A percentile compares a stretch with the other conserved stretches of the same genome.
Evolutionary conservation across 2,888 invertebrate genomes (phyloP).

Genomic region (Drosophila tanythrix): DNA sequence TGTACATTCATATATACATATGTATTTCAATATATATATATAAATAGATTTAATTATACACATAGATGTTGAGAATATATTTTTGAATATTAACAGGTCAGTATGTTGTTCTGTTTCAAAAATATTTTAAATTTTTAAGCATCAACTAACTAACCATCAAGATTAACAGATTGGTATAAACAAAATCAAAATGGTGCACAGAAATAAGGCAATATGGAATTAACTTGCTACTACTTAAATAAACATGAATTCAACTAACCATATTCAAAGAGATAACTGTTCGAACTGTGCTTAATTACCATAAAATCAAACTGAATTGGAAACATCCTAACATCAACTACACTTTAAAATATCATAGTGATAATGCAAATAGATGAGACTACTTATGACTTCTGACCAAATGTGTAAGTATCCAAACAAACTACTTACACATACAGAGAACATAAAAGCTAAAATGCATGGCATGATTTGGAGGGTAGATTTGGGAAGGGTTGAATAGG

Average conservation of each 20-base stretch:
- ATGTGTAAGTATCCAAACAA: constrained; percentile 16
- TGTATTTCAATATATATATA: constrained; percentile 19
- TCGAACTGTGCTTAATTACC: constrained; percentile 29
- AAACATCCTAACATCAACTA: constrained; percentile 19
- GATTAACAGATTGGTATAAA: constrained; percentile 8
- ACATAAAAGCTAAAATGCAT: constrained; percentile 25
- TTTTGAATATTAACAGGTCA: constrained; percentile 40
- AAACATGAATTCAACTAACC: background rate
- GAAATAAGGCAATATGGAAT: constrained; percentile 32
- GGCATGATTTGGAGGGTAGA: constrained; percentile 7
- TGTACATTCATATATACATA: constrained; percentile 19
- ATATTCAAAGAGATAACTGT: constrained; percentile 8
- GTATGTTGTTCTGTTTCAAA: constrained; percentile 36
- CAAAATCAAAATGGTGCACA: constrained; percentile 44
- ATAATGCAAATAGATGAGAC: constrained; percentile 11
- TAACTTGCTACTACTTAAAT: constrained; percentile 15
- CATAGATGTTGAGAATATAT: constrained; percentile 29
- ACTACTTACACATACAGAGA: constrained; percentile 31
- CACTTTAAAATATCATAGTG: constrained; percentile 11
- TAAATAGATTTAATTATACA: constrained; percentile 40
- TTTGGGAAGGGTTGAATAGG: background rate
- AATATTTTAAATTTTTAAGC: constrained; percentile 9
- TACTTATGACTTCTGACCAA: constrained; percentile 32
- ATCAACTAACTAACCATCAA: constrained; percentile 46
- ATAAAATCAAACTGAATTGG: constrained; percentile 11